Evolutionary conservation across 2,888 invertebrate species (phyloP).

Genomic region (Thera britannica): DNA sequence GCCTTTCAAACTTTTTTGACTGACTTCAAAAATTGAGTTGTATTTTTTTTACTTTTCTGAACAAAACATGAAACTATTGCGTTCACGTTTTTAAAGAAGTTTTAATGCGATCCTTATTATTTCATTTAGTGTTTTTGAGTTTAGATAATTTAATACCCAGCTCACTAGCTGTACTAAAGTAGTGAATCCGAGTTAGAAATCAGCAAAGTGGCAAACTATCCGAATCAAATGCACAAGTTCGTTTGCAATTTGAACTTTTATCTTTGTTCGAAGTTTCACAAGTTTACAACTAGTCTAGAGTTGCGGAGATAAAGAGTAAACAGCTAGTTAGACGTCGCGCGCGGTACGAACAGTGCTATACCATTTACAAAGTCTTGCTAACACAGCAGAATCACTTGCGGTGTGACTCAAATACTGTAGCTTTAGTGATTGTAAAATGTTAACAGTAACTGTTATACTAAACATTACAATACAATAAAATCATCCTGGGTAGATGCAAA

Average conservation of each 20-base stretch:
- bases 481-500: too few relatives aligned
- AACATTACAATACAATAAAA: too few relatives aligned
- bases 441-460: too few relatives aligned
- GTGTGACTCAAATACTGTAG: neutral
- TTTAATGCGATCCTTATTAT: too few relatives aligned
- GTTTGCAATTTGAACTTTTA: constrained; percentile 43
- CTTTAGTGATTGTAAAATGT: neutral
- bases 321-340: constrained; percentile 39
- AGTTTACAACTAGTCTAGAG: constrained; percentile 33
- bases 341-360: constrained; percentile 26
- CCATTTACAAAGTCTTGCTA: constrained; percentile 13
- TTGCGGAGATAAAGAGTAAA: constrained; percentile 37
- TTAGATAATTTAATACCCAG: neutral
- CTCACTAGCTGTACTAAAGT: constrained; percentile 9
- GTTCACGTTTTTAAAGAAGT: too few relatives aligned
- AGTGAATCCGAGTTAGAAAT: constrained; percentile 26
- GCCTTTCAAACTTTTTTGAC: too few relatives aligned
- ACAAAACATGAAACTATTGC: too few relatives aligned
- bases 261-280: constrained; percentile 39
- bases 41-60: too few relatives aligned
- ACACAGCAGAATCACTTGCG: constrained; percentile 15
- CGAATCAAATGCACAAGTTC: constrained; percentile 40
- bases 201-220: constrained; percentile 32
- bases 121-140: neutral
- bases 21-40: too few relatives aligned